These are phyloP conservation scores for Pocillopora grandis DNA, from an alignment of 92 coral and sea anemone species.

Conservation along the genomic window DNA sequence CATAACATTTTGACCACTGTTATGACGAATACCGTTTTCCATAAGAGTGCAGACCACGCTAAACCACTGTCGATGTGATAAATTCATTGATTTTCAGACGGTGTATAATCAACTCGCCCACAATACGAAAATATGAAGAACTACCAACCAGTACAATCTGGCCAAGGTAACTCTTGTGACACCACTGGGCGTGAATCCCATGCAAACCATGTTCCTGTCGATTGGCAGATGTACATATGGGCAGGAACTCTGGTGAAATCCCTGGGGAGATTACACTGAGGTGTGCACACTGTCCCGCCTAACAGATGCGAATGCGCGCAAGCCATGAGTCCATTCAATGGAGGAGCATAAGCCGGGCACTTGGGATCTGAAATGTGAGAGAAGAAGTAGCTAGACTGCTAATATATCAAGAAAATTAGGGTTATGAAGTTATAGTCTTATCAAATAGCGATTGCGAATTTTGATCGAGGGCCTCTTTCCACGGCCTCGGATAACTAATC, in stretches of 20 bases:
- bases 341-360: constrained; percentile 74
- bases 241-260: constrained; percentile 86
- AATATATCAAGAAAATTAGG: too few relatives aligned
- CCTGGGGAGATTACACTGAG: constrained; percentile 64
- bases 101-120: background rate
- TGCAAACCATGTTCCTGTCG: constrained; percentile 62
- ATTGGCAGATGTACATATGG: constrained; percentile 62
- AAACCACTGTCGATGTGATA: too few relatives aligned
- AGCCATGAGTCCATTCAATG: constrained; percentile 69
- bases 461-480: too few relatives aligned
- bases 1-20: too few relatives aligned
- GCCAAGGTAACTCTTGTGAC: constrained; percentile 78
- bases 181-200: constrained; percentile 52
- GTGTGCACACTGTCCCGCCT: constrained; percentile 60
- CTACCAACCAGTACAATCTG: constrained; percentile 81
- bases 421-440: too few relatives aligned
- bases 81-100: background rate
- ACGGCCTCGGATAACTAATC: too few relatives aligned
- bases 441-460: too few relatives aligned
- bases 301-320: constrained; percentile 23
- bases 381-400: background rate
- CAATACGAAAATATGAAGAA: background rate
- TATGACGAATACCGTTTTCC: too few relatives aligned
- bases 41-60: too few relatives aligned
- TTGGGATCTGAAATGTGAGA: constrained; percentile 30